Evolutionary conservation across 23 tunicate genomes (phyloP).

Genomic region (Styela clava): DNA sequence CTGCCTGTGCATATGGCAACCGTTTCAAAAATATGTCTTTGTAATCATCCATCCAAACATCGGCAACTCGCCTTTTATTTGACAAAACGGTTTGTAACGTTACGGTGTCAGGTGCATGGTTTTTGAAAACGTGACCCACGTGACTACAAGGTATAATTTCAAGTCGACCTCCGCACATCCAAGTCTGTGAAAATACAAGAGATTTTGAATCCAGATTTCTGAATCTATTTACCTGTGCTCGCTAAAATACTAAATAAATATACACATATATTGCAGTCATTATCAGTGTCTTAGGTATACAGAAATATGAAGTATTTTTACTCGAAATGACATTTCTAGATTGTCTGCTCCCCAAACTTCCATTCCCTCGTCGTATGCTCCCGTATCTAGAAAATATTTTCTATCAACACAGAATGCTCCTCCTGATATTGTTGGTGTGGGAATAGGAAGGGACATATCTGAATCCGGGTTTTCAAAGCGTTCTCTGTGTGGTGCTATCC

Average conservation of each 20-base stretch:
- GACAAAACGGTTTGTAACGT: constrained; percentile 40
- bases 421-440: constrained; percentile 91
- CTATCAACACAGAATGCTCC: constrained; percentile 81
- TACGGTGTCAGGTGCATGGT: constrained; percentile 41
- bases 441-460: constrained; percentile 71
- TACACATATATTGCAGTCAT: no score
- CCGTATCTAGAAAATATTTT: constrained; percentile 57
- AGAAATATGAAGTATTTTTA: no score
- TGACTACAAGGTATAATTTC: constrained; percentile 97
- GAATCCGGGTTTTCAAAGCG: constrained; percentile 51
- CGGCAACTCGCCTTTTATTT: constrained; percentile 83
- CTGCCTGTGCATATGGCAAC: constrained; percentile 44
- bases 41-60: constrained; percentile 91
- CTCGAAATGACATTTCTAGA: constrained; percentile 94
- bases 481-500: constrained; percentile 69
- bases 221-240: background rate
- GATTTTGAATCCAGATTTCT: background rate
- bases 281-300: no score
- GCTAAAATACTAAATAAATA: no score
- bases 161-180: constrained; percentile 95
- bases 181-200: constrained; percentile 38
- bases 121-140: constrained; percentile 96
- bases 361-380: constrained; percentile 77
- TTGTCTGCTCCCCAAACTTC: constrained; percentile 93
- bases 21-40: constrained; percentile 60